Evolutionary conservation across 2,113 vertebrate genomes (phyloP).

Genomic region (Osmerus mordax): DNA sequence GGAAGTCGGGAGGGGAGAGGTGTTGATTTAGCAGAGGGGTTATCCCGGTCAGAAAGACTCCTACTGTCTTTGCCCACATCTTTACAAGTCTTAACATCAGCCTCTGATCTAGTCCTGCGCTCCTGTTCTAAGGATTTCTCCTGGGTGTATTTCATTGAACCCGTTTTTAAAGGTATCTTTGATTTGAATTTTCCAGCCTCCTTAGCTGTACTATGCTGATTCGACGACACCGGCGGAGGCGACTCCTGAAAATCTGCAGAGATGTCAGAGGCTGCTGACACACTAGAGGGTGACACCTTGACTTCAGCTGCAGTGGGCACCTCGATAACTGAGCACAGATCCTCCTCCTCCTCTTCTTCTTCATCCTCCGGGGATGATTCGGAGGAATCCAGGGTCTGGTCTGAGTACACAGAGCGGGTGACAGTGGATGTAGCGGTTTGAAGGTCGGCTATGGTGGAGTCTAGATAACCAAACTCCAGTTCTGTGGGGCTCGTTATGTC

Average conservation of each 20-base stretch:
- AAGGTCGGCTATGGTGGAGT: conserved; percentile 67
- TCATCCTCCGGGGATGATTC: conserved; percentile 86
- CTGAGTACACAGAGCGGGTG: conserved; percentile 63
- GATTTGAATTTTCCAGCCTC: conserved; percentile 71
- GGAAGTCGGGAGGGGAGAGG: conserved; percentile 69
- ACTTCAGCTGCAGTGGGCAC: conserved; percentile 75
- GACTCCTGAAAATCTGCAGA: conserved; percentile 47
- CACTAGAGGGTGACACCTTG: conserved; percentile 41
- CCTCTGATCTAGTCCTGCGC: conserved; percentile 64
- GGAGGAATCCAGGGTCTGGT: conserved; percentile 74
- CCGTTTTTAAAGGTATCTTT: conserved; percentile 73
- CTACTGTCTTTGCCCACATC: conserved; percentile 55
- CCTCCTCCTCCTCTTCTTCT: conserved; percentile 61
- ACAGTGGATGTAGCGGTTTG: conserved; percentile 69
- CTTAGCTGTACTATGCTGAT: conserved; percentile 56
- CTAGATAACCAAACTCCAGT: conserved; percentile 66
- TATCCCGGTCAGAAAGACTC: conserved; percentile 75
- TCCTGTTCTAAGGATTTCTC: conserved; percentile 33
- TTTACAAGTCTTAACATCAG: conserved; percentile 29
- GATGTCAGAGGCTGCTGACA: conserved; percentile 10
- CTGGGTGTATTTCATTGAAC: conserved; percentile 49
- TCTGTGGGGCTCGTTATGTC: conserved; percentile 51
- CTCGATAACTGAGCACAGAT: conserved; percentile 89
- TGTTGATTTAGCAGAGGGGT: conserved; percentile 65
- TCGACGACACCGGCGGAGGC: conserved; percentile 37